phyloP scores from a whole-genome alignment of 2,888 invertebrate genomes.

The Busseola fusca region DNA sequence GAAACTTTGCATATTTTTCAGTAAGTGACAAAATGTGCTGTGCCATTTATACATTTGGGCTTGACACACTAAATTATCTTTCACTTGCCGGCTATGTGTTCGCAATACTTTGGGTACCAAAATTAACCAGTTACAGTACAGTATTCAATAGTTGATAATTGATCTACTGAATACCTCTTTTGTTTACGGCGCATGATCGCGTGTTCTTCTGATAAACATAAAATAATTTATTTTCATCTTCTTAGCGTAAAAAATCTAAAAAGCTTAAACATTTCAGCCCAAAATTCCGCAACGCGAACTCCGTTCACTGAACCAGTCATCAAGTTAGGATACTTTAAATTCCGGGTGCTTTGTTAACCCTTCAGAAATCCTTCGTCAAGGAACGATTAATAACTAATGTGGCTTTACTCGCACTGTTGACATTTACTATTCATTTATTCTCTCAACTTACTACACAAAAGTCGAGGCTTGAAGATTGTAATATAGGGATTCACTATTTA shows the following conservation, averaged over 20 bases:
- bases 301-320: no score
- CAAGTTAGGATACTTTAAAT: not conserved
- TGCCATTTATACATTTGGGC: not conserved
- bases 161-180: not conserved
- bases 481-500: constrained; percentile 1
- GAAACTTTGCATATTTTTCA: not conserved
- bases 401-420: constrained; percentile 10
- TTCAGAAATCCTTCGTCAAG: constrained; percentile 8
- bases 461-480: not conserved
- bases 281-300: no score
- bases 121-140: not conserved
- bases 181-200: not conserved
- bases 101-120: not conserved
- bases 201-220: no score
- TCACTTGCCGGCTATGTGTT: not conserved
- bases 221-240: not conserved
- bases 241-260: no score
- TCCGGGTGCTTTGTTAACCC: not conserved
- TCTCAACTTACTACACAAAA: constrained; percentile 12
- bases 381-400: constrained; percentile 19
- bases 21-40: not conserved
- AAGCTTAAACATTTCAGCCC: no score
- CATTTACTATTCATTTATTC: constrained; percentile 32
- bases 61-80: not conserved
- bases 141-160: not conserved